Percentiles rank a stretch among this genome's conserved stretches.
Conservation (phyloP, 2,888 invertebrate genomes). For the Phortica magna region DNA sequence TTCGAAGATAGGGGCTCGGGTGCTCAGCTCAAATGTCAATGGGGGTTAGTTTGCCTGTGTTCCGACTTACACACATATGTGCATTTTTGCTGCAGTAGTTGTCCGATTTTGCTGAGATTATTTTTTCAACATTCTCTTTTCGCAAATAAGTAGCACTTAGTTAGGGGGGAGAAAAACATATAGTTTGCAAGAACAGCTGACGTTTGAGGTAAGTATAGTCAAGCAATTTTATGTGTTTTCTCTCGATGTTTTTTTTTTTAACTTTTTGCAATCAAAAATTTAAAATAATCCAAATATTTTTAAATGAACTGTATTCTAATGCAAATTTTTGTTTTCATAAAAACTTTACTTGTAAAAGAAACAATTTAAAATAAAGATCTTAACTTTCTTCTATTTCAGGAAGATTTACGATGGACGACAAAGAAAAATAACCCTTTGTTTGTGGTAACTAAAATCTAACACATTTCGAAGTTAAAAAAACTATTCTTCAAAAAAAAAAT, state of each 20-base stretch:
- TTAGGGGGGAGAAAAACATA: not conserved
- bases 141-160: not conserved
- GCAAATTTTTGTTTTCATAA: conserved; percentile 1
- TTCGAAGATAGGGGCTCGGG: not conserved
- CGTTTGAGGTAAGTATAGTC: too few relatives aligned
- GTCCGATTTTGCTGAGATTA: not conserved
- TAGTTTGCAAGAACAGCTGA: not conserved
- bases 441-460: conserved; percentile 66
- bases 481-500: not conserved
- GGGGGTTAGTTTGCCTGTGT: not conserved
- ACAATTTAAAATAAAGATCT: not conserved
- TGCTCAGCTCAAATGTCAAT: not conserved
- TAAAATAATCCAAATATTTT: too few relatives aligned
- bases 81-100: not conserved
- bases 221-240: too few relatives aligned
- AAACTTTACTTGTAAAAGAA: not conserved
- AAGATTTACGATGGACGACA: conserved; percentile 77
- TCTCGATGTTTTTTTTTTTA: too few relatives aligned
- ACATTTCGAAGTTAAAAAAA: conserved; percentile 33
- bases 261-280: too few relatives aligned
- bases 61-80: not conserved
- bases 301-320: not conserved
- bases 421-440: conserved; percentile 76
- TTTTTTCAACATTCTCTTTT: not conserved
- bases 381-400: conserved; percentile 63